A percentile compares a stretch with the other conserved stretches of the same genome.
These are phyloP conservation scores for Melopsittacus undulatus DNA, from an alignment of 2,797 vertebrate species.

Conservation along the genomic window DNA sequence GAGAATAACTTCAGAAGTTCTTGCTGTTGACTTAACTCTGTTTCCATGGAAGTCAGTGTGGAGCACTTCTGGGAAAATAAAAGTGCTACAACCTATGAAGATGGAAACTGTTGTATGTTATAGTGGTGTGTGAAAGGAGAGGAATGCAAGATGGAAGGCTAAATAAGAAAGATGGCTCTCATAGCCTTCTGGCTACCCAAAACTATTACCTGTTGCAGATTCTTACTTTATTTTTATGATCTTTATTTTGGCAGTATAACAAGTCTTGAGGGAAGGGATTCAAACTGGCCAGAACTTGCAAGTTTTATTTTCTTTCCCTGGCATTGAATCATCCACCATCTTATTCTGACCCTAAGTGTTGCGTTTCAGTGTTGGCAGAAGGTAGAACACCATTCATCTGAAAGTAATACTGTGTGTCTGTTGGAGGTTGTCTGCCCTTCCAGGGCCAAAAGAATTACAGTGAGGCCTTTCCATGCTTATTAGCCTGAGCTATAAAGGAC, in stretches of 20 bases:
- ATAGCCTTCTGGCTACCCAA: background rate
- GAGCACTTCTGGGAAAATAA: background rate
- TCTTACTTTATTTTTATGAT: background rate
- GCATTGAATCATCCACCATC: background rate
- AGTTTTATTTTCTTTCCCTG: background rate
- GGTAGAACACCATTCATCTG: background rate
- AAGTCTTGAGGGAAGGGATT: background rate
- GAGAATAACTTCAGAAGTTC: background rate
- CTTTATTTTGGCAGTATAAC: background rate
- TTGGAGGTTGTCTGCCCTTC: background rate
- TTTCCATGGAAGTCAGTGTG: background rate
- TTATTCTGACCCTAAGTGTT: background rate
- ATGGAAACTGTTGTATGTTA: background rate
- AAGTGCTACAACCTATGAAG: background rate
- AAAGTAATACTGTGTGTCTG: background rate
- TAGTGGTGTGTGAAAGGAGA: background rate
- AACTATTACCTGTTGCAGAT: background rate
- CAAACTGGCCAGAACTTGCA: background rate
- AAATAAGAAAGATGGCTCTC: background rate
- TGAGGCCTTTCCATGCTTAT: background rate
- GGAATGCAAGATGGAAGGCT: background rate
- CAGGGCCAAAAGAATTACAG: background rate
- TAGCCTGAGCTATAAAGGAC: background rate
- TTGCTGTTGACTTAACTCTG: background rate
- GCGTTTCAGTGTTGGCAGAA: background rate